Percentiles rank a stretch among this genome's conserved stretches.
Evolutionary conservation across 2,888 invertebrate species (phyloP).

Genomic region (Parnassius glacialis): DNA sequence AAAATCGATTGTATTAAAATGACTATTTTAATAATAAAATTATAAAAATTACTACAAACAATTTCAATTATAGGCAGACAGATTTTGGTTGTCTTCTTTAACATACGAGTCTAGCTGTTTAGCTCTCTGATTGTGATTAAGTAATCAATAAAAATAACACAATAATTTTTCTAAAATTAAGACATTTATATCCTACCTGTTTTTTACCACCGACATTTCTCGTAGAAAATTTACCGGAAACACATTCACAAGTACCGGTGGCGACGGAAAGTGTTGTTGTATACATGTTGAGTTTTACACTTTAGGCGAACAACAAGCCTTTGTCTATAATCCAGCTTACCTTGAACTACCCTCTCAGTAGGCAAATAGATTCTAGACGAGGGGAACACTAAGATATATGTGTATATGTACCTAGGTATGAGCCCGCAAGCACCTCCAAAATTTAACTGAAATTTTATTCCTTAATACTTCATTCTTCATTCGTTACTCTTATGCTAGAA

Average conservation of each 20-base stretch:
- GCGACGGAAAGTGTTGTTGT: constrained; percentile 8
- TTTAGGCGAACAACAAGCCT: constrained; percentile 20
- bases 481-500: too few relatives aligned
- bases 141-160: too few relatives aligned
- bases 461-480: too few relatives aligned
- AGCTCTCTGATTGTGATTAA: too few relatives aligned
- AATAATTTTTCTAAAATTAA: too few relatives aligned
- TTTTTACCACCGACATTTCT: background rate
- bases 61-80: too few relatives aligned
- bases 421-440: background rate
- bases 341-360: constrained; percentile 22
- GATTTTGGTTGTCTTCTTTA: too few relatives aligned
- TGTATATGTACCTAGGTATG: background rate
- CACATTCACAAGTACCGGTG: background rate
- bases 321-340: constrained; percentile 16
- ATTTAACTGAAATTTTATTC: background rate
- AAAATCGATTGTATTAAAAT: too few relatives aligned
- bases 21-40: too few relatives aligned
- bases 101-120: too few relatives aligned
- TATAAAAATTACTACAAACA: too few relatives aligned
- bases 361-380: constrained; percentile 24
- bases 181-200: too few relatives aligned
- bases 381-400: constrained; percentile 1
- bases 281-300: constrained; percentile 21
- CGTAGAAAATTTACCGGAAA: background rate